A percentile compares a stretch with the other conserved stretches of the same genome.
These are phyloP conservation scores for Pseudomugil gertrudae DNA, from an alignment of 2,797 vertebrate genomes.

Conservation along the genomic window DNA sequence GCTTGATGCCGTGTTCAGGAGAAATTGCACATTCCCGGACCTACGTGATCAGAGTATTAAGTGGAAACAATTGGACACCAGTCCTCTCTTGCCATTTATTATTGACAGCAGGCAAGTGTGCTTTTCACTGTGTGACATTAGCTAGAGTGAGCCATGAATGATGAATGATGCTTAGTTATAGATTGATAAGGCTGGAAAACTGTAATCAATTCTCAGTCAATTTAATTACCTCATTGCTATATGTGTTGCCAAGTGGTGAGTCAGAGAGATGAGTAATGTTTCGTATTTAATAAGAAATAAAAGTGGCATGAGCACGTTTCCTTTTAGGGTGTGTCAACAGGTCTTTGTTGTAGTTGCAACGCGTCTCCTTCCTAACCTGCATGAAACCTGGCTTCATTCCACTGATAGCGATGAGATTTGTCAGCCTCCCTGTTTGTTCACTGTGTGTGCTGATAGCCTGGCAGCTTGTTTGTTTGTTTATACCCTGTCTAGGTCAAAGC, in stretches of 20 bases:
- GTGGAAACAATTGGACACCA: slow-evolving; percentile 15
- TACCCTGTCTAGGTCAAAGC: slow-evolving; percentile 75
- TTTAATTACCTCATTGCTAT: slow-evolving; percentile 27
- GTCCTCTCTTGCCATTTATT: slow-evolving; percentile 26
- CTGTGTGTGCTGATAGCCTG: slow-evolving; percentile 65
- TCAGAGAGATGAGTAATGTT: not conserved
- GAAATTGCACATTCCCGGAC: not conserved
- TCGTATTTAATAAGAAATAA: not conserved
- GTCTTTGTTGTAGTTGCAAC: slow-evolving; percentile 33
- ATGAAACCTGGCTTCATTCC: slow-evolving; percentile 57
- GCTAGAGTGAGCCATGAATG: slow-evolving; percentile 39
- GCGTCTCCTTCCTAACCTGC: slow-evolving; percentile 41
- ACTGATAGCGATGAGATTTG: slow-evolving; percentile 69
- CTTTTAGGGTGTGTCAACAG: slow-evolving; percentile 17
- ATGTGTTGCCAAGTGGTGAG: slow-evolving; percentile 1
- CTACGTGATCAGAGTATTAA: slow-evolving; percentile 2
- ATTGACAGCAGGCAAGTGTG: slow-evolving; percentile 36
- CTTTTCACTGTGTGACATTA: slow-evolving; percentile 39
- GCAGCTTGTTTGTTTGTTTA: slow-evolving; percentile 77
- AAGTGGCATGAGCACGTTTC: slow-evolving; percentile 7
- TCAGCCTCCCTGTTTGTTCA: slow-evolving; percentile 69
- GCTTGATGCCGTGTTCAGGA: slow-evolving; percentile 5
- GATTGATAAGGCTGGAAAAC: slow-evolving; percentile 26
- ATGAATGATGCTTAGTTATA: slow-evolving; percentile 46
- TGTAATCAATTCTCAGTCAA: slow-evolving; percentile 26